Percentiles rank a stretch among this genome's conserved stretches.
These are phyloP conservation scores for Bombus cullumanus DNA, from an alignment of 1,140 invertebrate genomes.

Conservation along the genomic window DNA sequence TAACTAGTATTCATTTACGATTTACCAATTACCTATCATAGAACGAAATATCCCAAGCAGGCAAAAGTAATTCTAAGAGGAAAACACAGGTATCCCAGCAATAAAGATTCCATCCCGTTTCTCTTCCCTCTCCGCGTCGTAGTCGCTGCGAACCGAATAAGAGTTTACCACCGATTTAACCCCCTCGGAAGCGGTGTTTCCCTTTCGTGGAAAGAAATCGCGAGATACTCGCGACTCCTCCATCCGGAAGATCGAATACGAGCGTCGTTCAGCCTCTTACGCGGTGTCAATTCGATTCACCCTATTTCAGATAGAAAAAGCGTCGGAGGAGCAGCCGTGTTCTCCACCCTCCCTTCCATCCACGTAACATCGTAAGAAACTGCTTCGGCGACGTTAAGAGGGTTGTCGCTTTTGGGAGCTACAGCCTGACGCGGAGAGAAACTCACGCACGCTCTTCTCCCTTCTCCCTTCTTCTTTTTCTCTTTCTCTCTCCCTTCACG, in stretches of 20 bases:
- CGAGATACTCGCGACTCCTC: slow-evolving; percentile 51
- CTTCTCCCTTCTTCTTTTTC: no score
- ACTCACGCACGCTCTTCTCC: background rate
- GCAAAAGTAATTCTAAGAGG: background rate
- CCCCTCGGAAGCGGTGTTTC: slow-evolving; percentile 49
- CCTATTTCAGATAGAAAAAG: slow-evolving; percentile 59
- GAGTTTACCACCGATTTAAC: slow-evolving; percentile 65
- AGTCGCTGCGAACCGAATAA: slow-evolving; percentile 2
- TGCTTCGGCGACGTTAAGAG: slow-evolving; percentile 45
- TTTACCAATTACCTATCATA: background rate
- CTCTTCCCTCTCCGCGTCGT: background rate
- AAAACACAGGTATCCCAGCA: no score
- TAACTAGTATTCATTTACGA: background rate
- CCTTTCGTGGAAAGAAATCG: slow-evolving; percentile 40
- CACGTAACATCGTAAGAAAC: slow-evolving; percentile 61
- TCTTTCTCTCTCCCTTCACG: background rate
- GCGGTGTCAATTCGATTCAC: slow-evolving; percentile 67
- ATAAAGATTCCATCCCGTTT: slow-evolving; percentile 9
- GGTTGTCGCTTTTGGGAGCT: slow-evolving; percentile 29
- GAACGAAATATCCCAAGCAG: no score
- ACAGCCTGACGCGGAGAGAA: slow-evolving; percentile 16
- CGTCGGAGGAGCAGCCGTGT: slow-evolving; percentile 5
- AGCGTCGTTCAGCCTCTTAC: slow-evolving; percentile 50
- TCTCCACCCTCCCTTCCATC: slow-evolving; percentile 15
- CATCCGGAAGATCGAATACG: slow-evolving; percentile 68